Conservation (phyloP, 2,888 invertebrate genomes). For the Eubasilissa splendida region DNA sequence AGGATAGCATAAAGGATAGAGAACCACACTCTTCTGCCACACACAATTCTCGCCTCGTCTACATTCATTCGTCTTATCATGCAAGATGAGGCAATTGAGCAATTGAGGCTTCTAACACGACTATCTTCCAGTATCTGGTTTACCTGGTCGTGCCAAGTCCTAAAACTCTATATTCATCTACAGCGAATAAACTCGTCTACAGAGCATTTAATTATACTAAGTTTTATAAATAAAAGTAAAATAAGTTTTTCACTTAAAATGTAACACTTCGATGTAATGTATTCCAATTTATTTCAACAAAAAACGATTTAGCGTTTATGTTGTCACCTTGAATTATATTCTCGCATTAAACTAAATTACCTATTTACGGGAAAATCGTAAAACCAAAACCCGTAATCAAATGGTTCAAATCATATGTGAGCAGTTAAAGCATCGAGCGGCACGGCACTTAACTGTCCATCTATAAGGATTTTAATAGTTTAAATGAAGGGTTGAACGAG, state of each 20-base stretch:
- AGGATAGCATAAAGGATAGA: background rate
- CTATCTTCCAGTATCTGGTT: background rate
- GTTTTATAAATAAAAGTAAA: no score
- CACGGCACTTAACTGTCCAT: background rate
- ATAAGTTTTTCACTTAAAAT: no score
- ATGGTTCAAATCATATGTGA: background rate
- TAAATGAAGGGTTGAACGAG: conserved; percentile 10
- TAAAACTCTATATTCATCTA: background rate
- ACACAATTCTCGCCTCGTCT: background rate
- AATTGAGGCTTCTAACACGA: background rate
- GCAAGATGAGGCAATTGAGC: background rate
- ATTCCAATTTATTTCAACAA: no score
- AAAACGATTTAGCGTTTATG: no score
- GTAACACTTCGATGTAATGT: no score
- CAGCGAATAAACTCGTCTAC: no score
- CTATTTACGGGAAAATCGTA: conserved; percentile 6
- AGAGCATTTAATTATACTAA: no score
- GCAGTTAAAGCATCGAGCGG: background rate
- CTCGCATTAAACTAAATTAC: no score
- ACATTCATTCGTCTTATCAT: no score
- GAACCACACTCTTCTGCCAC: background rate
- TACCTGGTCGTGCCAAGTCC: background rate
- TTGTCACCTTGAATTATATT: no score
- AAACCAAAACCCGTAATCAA: background rate
- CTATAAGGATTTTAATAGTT: conserved; percentile 10